Conservation (phyloP, 2,113 vertebrate species). For the Polyodon spathula region DNA sequence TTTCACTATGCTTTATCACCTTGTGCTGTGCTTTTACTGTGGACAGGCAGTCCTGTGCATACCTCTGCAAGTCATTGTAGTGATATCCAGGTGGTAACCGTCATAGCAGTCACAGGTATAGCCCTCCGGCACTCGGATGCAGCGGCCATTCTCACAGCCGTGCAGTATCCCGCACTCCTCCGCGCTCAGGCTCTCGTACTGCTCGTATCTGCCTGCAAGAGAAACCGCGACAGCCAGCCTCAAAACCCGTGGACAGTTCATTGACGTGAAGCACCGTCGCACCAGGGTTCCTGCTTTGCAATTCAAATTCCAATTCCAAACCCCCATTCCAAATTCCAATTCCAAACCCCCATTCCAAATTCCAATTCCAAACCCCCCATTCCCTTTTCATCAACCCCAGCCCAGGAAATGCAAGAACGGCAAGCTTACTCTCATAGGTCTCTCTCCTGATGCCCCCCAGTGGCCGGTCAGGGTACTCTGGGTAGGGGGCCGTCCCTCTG, state of each 20-base stretch:
- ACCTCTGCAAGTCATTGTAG: conserved; percentile 74
- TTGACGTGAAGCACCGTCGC: no score
- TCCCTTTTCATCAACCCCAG: no score
- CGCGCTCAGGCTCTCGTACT: conserved; percentile 51
- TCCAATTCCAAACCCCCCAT: no score
- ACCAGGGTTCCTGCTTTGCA: no score
- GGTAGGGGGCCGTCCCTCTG: conserved; percentile 25
- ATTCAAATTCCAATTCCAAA: no score
- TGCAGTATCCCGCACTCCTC: conserved; percentile 79
- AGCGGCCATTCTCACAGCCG: conserved; percentile 76
- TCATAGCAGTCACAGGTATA: conserved; percentile 82
- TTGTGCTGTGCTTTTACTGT: neutral
- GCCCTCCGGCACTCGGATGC: conserved; percentile 71
- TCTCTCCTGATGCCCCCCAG: conserved; percentile 33
- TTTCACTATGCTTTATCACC: no score
- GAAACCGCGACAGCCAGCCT: neutral
- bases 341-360: no score
- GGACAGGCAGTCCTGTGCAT: conserved; percentile 12
- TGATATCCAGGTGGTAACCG: conserved; percentile 71
- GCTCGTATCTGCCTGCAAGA: conserved; percentile 44
- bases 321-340: no score
- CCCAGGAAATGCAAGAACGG: no score
- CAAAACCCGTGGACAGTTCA: no score
- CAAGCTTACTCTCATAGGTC: conserved; percentile 51
- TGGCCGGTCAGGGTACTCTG: conserved; percentile 32